Conservation (phyloP, 2,888 invertebrate genomes). For the Trachelus troglodyta region DNA sequence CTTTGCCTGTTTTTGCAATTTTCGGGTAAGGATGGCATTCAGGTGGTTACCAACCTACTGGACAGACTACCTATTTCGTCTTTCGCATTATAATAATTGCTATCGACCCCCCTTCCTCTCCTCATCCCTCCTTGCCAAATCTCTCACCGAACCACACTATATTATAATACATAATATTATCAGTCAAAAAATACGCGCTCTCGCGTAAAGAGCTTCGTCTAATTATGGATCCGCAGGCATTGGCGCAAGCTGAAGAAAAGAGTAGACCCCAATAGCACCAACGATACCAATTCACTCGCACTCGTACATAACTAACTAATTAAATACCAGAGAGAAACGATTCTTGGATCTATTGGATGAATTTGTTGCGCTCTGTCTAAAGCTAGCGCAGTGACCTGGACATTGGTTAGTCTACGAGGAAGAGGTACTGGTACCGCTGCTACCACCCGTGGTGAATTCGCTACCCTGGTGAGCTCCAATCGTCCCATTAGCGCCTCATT, state of each 20-base stretch:
- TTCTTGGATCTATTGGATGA: constrained; percentile 18
- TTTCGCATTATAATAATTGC: constrained; percentile 25
- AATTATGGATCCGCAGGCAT: not conserved
- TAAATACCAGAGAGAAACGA: constrained; percentile 7
- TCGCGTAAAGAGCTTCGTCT: constrained; percentile 5
- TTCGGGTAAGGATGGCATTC: too few relatives aligned
- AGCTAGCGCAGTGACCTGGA: too few relatives aligned
- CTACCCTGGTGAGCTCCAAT: too few relatives aligned
- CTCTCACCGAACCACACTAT: not conserved
- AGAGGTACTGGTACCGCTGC: too few relatives aligned
- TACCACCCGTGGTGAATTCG: too few relatives aligned
- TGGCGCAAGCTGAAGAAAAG: not conserved
- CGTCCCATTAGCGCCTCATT: too few relatives aligned
- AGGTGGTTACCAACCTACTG: constrained; percentile 7
- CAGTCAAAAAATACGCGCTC: not conserved
- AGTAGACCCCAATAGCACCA: not conserved
- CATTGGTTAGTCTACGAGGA: too few relatives aligned
- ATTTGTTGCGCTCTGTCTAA: constrained; percentile 16
- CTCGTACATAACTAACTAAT: not conserved
- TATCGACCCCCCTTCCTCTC: not conserved
- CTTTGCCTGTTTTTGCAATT: too few relatives aligned
- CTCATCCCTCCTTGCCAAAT: too few relatives aligned
- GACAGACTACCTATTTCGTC: constrained; percentile 17
- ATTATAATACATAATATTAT: constrained; percentile 11
- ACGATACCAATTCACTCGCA: not conserved